phyloP scores from a whole-genome alignment of 2,113 vertebrate species.

The Pomatorhinus ruficollis region DNA sequence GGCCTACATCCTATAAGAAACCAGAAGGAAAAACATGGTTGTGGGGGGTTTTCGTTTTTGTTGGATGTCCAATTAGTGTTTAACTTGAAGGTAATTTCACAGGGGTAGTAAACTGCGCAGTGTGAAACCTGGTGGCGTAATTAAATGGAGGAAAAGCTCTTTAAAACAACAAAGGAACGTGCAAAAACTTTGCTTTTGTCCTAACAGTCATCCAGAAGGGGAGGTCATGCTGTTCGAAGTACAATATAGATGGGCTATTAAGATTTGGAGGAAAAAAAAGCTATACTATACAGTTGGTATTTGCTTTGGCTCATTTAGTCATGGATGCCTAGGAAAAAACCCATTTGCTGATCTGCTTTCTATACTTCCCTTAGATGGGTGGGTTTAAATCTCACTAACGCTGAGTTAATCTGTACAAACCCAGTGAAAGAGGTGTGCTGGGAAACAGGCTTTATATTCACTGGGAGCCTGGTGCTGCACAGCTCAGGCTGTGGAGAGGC shows the following conservation, averaged over 20 bases:
- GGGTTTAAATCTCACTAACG: neutral
- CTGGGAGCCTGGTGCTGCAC: neutral
- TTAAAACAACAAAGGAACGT: slow-evolving; percentile 65
- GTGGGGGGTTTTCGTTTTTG: neutral
- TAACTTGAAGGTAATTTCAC: slow-evolving; percentile 71
- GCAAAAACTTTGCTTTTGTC: slow-evolving; percentile 61
- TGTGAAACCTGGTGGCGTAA: slow-evolving; percentile 40
- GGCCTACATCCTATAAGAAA: slow-evolving; percentile 34
- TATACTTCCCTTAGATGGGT: neutral
- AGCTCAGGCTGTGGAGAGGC: fast-evolving
- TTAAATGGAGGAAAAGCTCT: slow-evolving; percentile 63
- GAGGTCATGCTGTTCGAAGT: slow-evolving; percentile 67
- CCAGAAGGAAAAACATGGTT: slow-evolving; percentile 18
- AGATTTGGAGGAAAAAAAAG: neutral
- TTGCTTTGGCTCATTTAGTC: slow-evolving; percentile 35
- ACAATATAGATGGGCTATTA: slow-evolving; percentile 68
- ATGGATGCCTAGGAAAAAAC: slow-evolving; percentile 43
- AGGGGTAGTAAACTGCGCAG: slow-evolving; percentile 52
- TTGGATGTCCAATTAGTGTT: slow-evolving; percentile 69
- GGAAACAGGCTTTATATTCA: neutral
- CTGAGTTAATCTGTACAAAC: neutral
- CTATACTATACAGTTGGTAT: neutral
- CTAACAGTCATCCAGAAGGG: slow-evolving; percentile 46
- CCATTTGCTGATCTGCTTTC: neutral
- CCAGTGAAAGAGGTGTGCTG: neutral